Evolutionary conservation across 2,888 invertebrate genomes (phyloP), one percentile per base, ranked within the genome.

Genomic region (Luperina testacea): DNA sequence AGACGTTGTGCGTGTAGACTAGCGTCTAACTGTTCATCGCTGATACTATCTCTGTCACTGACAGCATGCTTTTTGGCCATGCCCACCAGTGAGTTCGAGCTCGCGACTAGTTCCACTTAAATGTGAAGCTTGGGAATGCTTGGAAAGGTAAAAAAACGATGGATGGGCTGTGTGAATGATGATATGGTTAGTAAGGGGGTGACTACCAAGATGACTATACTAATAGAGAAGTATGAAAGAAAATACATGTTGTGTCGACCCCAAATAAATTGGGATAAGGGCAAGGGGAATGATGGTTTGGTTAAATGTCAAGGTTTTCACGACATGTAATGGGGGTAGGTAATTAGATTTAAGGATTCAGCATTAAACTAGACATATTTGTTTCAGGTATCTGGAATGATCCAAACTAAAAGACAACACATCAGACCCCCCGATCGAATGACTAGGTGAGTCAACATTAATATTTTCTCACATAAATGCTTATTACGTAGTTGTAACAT

Each of bases 351-450:
- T 67, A 1, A 45, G 15, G 0, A 51, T 57, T n/a, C 5, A 17
- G 15, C 69, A 70, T 48, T 65, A 15, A 69, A 20, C 6, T 8
- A 45, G 5, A 59, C 69, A 64, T 63, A 74, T 77, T 95, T 93
- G 91, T 96, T 95, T 75, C 96, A 96, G 96, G 91, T 94, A 93
- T 94, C 91, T 95, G 96, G 95, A 95, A 96, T 96, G 96, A 94
- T 91, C 94, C 92, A 94, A 92, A 90, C 89, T 90, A 93, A 89
- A 88, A 93, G 91, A 86, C 93, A 92, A 86, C 92, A 92, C 85
- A 92, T 94, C 91, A 93, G 92, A 91, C 95, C 95, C 89, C 95
- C 96, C 81, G 94, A 95, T 93, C 95, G 93, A 91, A 95, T 95
- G 96, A 93, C 93, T 92, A 95, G 95, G 96, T 96, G 91, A 91